A percentile compares a stretch with the other conserved stretches of the same genome.
phyloP scores from a whole-genome alignment of 2,113 vertebrate species.

The Regulus satrapa region DNA sequence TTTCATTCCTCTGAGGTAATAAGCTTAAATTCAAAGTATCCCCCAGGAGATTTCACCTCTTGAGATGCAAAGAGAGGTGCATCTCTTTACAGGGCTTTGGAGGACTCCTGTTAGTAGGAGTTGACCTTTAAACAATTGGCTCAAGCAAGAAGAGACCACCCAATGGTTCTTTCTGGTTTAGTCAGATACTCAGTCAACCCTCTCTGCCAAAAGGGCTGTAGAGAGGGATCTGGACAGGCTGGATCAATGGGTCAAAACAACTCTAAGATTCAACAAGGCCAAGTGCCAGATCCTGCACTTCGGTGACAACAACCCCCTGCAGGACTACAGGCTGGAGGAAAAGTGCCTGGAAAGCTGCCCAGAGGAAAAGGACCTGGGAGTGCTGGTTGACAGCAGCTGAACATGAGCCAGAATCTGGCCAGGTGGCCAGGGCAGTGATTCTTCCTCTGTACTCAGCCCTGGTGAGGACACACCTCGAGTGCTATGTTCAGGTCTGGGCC shows the following conservation, averaged over 20 bases:
- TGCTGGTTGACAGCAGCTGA: neutral
- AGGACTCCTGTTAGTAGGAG: neutral
- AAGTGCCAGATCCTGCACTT: neutral
- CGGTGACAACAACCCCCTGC: neutral
- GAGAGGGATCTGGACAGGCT: neutral
- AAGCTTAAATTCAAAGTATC: neutral
- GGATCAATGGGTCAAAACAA: neutral
- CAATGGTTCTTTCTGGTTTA: neutral
- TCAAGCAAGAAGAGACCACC: neutral
- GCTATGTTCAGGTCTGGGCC: neutral
- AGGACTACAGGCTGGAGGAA: neutral
- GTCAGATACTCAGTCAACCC: neutral
- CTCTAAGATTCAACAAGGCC: neutral
- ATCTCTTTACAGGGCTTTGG: neutral
- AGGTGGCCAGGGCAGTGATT: neutral
- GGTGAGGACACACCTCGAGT: accelerated
- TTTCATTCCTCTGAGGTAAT: neutral
- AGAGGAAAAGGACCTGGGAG: neutral
- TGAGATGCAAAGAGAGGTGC: too few species aligned
- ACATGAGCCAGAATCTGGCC: neutral
- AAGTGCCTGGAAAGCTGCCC: neutral
- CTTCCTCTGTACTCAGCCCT: accelerated
- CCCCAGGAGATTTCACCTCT: accelerated
- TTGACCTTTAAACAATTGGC: too few species aligned
- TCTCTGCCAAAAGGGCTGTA: neutral